A percentile compares a stretch with the other conserved stretches of the same genome.
These are phyloP conservation scores for Acipenser transmontanus DNA, from an alignment of 2,797 vertebrate species.

Conservation along the genomic window DNA sequence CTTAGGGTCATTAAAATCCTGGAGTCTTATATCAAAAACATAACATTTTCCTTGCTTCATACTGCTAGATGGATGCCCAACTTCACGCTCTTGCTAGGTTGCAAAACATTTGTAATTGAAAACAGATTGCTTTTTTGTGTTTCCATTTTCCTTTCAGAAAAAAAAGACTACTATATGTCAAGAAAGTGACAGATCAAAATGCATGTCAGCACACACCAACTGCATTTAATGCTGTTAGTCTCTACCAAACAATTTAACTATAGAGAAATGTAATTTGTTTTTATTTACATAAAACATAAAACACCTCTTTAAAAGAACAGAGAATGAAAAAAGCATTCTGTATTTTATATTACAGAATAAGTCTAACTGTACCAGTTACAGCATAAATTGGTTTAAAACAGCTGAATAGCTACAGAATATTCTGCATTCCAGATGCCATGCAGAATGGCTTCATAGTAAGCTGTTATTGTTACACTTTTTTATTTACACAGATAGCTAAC, in stretches of 20 bases:
- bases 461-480: too few species aligned
- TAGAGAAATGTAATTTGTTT: slow-evolving; percentile 40
- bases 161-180: slow-evolving; percentile 29
- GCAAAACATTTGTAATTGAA: slow-evolving; percentile 46
- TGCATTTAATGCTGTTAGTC: slow-evolving; percentile 43
- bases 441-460: too few species aligned
- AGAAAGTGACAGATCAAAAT: slow-evolving; percentile 25
- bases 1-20: neutral
- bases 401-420: too few species aligned
- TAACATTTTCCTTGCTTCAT: slow-evolving; percentile 40
- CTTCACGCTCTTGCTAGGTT: slow-evolving; percentile 28
- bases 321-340: too few species aligned
- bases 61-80: slow-evolving; percentile 20
- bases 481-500: too few species aligned
- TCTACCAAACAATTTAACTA: slow-evolving; percentile 11
- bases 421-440: too few species aligned
- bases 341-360: too few species aligned
- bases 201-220: slow-evolving; percentile 25
- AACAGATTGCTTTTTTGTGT: slow-evolving; percentile 33
- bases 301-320: too few species aligned
- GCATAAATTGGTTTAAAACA: too few species aligned
- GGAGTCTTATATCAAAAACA: slow-evolving; percentile 32
- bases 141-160: slow-evolving; percentile 30
- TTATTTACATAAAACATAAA: neutral
- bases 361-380: too few species aligned